A percentile compares a stretch with the other conserved stretches of the same genome.
phyloP scores from a whole-genome alignment of 2,113 vertebrate genomes.

The Agapornis roseicollis region DNA sequence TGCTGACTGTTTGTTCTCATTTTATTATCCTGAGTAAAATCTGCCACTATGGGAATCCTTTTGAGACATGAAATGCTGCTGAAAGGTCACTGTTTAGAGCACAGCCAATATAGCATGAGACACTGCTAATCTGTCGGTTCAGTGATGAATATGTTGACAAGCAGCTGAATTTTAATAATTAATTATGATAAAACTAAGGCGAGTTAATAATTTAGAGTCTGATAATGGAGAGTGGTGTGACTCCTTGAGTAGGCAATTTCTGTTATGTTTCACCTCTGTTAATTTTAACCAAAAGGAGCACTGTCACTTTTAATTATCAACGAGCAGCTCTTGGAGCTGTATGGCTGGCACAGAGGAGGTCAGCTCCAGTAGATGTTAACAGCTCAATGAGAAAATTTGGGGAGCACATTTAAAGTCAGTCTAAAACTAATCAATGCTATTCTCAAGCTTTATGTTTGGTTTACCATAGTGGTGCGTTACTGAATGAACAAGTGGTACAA shows the following conservation, averaged over 20 bases:
- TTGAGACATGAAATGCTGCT: slow-evolving; percentile 53
- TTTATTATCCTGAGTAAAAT: slow-evolving; percentile 29
- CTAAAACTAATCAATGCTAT: background rate
- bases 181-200: slow-evolving; percentile 70
- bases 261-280: slow-evolving; percentile 53
- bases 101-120: slow-evolving; percentile 30
- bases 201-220: slow-evolving; percentile 60
- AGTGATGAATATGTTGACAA: slow-evolving; percentile 64
- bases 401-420: background rate
- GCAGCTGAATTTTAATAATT: slow-evolving; percentile 72
- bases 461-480: background rate
- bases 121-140: slow-evolving; percentile 44
- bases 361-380: background rate
- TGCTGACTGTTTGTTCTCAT: background rate
- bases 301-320: slow-evolving; percentile 34
- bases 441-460: background rate
- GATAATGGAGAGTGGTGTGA: slow-evolving; percentile 52
- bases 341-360: background rate
- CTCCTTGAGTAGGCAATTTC: slow-evolving; percentile 39
- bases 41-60: slow-evolving; percentile 23
- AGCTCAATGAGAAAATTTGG: background rate
- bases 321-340: background rate
- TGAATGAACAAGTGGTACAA: background rate
- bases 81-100: slow-evolving; percentile 61
- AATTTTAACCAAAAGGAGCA: slow-evolving; percentile 63